phyloP scores from a whole-genome alignment of 2,797 vertebrate genomes.

The Triplophysa yarkandensis region DNA sequence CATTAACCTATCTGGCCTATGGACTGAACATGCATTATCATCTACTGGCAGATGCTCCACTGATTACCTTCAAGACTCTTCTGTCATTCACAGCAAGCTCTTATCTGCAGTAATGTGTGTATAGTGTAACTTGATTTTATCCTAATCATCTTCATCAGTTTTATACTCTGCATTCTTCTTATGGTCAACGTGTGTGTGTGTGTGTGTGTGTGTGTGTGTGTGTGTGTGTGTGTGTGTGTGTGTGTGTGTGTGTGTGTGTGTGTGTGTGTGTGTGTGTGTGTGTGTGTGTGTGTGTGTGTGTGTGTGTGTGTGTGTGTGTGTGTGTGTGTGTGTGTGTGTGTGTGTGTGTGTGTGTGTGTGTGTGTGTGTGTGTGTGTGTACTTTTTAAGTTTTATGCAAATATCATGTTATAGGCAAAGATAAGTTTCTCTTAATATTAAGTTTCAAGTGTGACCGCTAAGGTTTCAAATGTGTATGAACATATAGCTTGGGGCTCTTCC shows the following conservation, averaged over 20 bases:
- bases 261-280: too few relatives aligned
- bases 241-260: too few relatives aligned
- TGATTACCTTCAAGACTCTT: slow-evolving; percentile 18
- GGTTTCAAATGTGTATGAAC: slow-evolving; percentile 24
- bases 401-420: background rate
- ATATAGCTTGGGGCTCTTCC: slow-evolving; percentile 7
- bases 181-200: too few relatives aligned
- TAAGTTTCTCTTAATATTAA: background rate
- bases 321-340: too few relatives aligned
- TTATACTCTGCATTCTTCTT: too few relatives aligned
- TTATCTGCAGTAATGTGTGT: background rate
- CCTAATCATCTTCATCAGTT: background rate
- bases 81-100: background rate
- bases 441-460: background rate
- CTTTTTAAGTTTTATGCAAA: too few relatives aligned
- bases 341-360: too few relatives aligned
- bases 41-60: slow-evolving; percentile 11
- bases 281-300: too few relatives aligned
- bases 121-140: background rate
- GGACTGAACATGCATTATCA: slow-evolving; percentile 22
- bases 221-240: too few relatives aligned
- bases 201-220: too few relatives aligned
- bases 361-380: too few relatives aligned
- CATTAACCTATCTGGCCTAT: slow-evolving; percentile 41
- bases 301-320: too few relatives aligned